phyloP scores from a whole-genome alignment of 2,888 invertebrate genomes.

The Pristionchus exspectatus region DNA sequence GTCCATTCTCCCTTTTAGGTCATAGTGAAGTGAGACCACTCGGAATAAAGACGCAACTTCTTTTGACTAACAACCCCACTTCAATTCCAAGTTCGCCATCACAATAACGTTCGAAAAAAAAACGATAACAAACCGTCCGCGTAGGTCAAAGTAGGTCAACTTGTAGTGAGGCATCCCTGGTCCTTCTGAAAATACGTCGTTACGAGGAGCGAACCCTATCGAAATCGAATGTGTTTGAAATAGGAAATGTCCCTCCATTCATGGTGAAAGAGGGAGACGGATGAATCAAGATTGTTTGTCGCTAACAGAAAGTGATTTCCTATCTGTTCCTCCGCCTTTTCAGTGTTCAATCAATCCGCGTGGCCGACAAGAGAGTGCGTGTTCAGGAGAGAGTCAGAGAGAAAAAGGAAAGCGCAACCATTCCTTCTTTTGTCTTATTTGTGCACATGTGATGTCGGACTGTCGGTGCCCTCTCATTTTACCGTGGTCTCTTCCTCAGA shows the following conservation, averaged over 20 bases:
- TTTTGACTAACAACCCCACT: too few species aligned
- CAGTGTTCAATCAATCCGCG: neutral
- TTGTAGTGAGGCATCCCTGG: constrained; percentile 35
- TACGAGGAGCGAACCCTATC: too few species aligned
- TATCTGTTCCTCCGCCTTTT: neutral
- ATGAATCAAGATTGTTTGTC: constrained; percentile 5
- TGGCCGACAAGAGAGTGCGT: too few species aligned
- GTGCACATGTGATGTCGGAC: neutral
- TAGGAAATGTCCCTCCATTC: neutral
- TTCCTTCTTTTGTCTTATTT: neutral
- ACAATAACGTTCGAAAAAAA: neutral
- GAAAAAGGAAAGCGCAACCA: too few species aligned
- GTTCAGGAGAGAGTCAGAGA: too few species aligned
- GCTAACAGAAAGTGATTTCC: neutral
- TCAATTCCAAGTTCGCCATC: neutral
- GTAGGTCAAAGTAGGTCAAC: constrained; percentile 39
- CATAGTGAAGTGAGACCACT: too few species aligned
- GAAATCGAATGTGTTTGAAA: too few species aligned
- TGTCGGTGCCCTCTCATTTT: too few species aligned
- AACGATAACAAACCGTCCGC: neutral
- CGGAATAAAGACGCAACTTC: too few species aligned
- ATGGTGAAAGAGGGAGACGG: neutral
- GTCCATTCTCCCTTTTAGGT: too few species aligned
- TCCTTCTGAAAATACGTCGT: too few species aligned
- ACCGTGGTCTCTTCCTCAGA: too few species aligned